Evolutionary conservation across 2,113 vertebrate genomes (phyloP).

Genomic region (Psophia crepitans): DNA sequence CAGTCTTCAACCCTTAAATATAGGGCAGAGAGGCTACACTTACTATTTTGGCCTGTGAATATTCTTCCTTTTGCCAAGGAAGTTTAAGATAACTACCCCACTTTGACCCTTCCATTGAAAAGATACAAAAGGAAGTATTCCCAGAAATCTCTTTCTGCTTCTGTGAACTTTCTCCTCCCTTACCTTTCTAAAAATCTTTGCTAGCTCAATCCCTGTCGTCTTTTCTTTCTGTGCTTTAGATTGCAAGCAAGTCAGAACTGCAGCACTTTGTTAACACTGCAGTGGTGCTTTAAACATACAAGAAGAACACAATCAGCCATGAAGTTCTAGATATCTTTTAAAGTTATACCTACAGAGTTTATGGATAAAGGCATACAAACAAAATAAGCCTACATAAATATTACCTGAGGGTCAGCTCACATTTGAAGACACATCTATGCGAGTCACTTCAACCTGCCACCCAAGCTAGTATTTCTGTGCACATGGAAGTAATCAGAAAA

Average conservation of each 20-base stretch:
- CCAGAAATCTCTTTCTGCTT: not conserved
- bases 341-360: not conserved
- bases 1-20: not conserved
- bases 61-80: not conserved
- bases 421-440: not conserved
- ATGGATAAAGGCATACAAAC: not conserved
- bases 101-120: not conserved
- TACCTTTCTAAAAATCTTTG: not conserved
- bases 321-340: not conserved
- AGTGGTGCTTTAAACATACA: too few relatives aligned
- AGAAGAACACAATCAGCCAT: not conserved
- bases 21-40: not conserved
- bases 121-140: not conserved
- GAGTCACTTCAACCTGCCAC: not conserved
- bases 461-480: not conserved
- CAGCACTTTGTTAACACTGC: too few relatives aligned
- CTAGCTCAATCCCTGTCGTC: not conserved
- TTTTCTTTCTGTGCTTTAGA: not conserved
- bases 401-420: not conserved
- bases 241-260: not conserved
- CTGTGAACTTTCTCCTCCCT: not conserved
- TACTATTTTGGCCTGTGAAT: not conserved
- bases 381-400: not conserved
- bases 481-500: not conserved
- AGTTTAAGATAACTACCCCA: not conserved